phyloP scores from a whole-genome alignment of 2,113 vertebrate genomes.

The Callipepla californica region DNA sequence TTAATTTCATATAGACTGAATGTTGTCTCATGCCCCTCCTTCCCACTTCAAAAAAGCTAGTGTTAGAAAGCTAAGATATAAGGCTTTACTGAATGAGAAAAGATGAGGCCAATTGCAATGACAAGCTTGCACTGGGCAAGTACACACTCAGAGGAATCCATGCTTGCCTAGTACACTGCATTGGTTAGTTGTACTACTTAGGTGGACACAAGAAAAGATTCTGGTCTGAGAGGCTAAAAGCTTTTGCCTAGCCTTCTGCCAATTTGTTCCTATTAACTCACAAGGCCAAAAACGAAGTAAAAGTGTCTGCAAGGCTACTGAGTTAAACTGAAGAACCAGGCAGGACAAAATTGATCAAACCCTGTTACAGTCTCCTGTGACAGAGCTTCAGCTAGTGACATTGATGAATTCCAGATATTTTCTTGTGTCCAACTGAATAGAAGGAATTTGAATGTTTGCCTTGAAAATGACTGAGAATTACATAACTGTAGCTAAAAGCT shows the following conservation, averaged over 20 bases:
- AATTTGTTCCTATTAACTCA: neutral
- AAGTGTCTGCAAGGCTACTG: neutral
- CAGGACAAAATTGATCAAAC: neutral
- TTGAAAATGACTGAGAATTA: neutral
- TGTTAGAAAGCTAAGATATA: neutral
- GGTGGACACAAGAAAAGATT: neutral
- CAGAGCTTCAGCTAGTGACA: neutral
- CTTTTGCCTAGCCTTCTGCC: neutral
- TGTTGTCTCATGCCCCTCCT: neutral
- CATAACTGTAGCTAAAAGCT: neutral
- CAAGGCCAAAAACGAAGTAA: neutral
- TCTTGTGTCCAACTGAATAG: neutral
- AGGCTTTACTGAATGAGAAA: neutral
- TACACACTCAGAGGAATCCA: neutral
- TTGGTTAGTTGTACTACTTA: neutral
- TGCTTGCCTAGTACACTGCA: neutral
- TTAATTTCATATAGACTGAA: neutral
- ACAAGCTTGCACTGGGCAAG: neutral
- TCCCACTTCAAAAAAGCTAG: neutral
- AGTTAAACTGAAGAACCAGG: neutral
- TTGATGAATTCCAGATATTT: neutral
- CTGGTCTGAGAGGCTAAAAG: neutral
- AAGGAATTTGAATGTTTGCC: neutral
- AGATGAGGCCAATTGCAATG: neutral
- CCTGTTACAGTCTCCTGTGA: neutral